Percentiles rank a stretch among this genome's conserved stretches.
phyloP scores from a whole-genome alignment of 2,113 vertebrate genomes.

The Peromyscus polionotus region DNA sequence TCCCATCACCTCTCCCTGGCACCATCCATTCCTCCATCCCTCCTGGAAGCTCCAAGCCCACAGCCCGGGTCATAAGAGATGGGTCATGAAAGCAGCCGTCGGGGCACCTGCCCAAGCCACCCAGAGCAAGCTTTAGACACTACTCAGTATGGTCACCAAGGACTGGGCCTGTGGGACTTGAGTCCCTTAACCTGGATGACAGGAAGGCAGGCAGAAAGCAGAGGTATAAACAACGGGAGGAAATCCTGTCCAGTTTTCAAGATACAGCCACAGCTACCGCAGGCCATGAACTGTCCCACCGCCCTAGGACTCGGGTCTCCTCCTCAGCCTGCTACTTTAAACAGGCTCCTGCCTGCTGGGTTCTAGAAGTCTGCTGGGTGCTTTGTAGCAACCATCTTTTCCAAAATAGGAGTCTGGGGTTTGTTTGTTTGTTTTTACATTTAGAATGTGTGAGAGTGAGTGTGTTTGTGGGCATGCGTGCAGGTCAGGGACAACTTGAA shows the following conservation, averaged over 20 bases:
- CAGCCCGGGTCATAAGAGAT: neutral
- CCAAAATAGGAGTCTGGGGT: neutral
- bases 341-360: neutral
- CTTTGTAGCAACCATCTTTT: neutral
- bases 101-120: neutral
- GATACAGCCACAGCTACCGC: neutral
- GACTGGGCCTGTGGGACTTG: neutral
- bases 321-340: neutral
- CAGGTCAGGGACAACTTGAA: neutral
- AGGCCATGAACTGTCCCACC: neutral
- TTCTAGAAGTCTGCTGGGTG: neutral
- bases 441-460: neutral
- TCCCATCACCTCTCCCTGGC: neutral
- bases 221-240: neutral
- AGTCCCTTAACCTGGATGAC: conserved; percentile 12
- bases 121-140: neutral
- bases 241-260: neutral
- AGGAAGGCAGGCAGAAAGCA: conserved; percentile 8
- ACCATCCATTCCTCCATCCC: neutral
- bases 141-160: neutral
- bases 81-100: neutral
- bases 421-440: neutral
- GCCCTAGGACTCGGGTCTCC: neutral
- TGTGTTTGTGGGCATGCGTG: neutral
- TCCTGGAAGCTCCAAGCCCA: neutral